A percentile compares a stretch with the other conserved stretches of the same genome.
Evolutionary conservation across 1,140 invertebrate species (phyloP).

Genomic region (Luehdorfia chinensis): DNA sequence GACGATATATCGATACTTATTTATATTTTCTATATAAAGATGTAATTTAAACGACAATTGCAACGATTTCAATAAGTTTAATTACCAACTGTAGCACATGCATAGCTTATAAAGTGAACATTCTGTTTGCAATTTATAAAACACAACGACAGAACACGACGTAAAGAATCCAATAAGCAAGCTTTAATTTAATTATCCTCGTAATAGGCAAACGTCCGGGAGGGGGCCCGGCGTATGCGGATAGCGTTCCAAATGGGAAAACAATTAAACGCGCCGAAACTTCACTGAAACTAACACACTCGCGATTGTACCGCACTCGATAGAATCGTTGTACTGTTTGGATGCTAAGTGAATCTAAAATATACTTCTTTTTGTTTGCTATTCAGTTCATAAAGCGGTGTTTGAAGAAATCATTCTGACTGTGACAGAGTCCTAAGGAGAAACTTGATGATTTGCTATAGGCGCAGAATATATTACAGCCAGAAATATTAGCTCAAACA

Average conservation of each 20-base stretch:
- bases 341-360: constrained; percentile 32
- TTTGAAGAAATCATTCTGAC: not conserved
- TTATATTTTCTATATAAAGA: not conserved
- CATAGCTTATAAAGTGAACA: too few species aligned
- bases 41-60: not conserved
- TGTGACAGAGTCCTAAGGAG: too few species aligned
- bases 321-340: constrained; percentile 31
- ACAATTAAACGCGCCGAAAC: constrained; percentile 51
- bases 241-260: constrained; percentile 41
- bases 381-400: not conserved
- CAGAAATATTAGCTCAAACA: too few species aligned
- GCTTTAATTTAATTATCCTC: constrained; percentile 49
- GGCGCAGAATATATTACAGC: too few species aligned
- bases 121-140: not conserved
- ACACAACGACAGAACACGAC: constrained; percentile 11
- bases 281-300: constrained; percentile 39
- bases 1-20: not conserved
- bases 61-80: not conserved
- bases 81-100: not conserved
- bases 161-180: constrained; percentile 30
- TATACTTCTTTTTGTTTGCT: constrained; percentile 21
- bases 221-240: constrained; percentile 29
- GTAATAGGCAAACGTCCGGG: constrained; percentile 37
- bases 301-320: constrained; percentile 23
- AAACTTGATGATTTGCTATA: too few species aligned